These are phyloP conservation scores for Sphenodon punctatus DNA, from an alignment of 2,797 vertebrate genomes.

Conservation along the genomic window DNA sequence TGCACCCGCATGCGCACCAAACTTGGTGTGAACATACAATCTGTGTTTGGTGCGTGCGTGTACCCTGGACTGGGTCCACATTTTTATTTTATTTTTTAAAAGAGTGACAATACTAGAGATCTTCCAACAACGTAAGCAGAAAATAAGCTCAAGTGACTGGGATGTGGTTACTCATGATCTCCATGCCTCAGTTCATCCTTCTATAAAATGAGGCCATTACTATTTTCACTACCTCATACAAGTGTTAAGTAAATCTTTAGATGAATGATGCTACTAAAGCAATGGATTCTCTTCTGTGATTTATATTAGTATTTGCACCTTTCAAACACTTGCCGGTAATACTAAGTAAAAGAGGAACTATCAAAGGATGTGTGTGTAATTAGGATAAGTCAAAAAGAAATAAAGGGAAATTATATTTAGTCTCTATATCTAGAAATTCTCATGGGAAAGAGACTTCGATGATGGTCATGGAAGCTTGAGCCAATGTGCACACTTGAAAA, in stretches of 20 bases:
- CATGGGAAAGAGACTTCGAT: constrained; percentile 49
- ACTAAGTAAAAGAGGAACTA: constrained; percentile 2
- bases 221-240: constrained; percentile 23
- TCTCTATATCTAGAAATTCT: constrained; percentile 13
- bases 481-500: no score
- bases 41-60: no score
- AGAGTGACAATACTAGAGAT: no score
- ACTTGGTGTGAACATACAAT: no score
- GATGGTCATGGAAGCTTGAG: constrained; percentile 50
- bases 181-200: neutral
- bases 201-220: constrained; percentile 28
- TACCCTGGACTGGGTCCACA: no score
- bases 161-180: neutral
- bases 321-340: constrained; percentile 23
- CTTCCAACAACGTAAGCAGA: neutral
- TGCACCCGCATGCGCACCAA: no score
- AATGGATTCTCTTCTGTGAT: constrained; percentile 12
- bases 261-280: constrained; percentile 32
- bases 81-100: no score
- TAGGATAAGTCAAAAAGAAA: constrained; percentile 40
- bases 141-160: constrained; percentile 15
- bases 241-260: constrained; percentile 21
- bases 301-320: neutral
- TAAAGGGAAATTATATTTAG: constrained; percentile 33
- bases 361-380: constrained; percentile 25